Conservation (phyloP, 1,140 invertebrate genomes). For the Lepidostoma basale region DNA sequence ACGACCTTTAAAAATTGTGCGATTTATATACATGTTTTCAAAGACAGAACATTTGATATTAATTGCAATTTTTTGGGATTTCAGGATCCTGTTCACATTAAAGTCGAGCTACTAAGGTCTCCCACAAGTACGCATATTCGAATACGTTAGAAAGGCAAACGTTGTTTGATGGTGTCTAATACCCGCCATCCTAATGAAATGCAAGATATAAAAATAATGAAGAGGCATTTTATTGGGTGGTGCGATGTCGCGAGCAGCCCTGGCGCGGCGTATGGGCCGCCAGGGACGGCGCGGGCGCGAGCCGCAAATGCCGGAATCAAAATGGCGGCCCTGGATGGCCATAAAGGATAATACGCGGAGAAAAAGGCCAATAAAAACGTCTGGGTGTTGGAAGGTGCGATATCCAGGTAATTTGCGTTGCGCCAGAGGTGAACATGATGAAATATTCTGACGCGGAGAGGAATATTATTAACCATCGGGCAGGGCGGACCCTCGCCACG, state of each 20-base stretch:
- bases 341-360: constrained; percentile 26
- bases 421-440: not conserved
- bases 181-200: too few species aligned
- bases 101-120: too few species aligned
- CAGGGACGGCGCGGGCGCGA: not conserved
- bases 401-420: constrained; percentile 22
- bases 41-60: too few species aligned
- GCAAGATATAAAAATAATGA: too few species aligned
- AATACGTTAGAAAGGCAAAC: too few species aligned
- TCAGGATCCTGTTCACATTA: too few species aligned
- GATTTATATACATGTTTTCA: too few species aligned
- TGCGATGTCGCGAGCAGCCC: not conserved
- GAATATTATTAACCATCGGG: not conserved
- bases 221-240: not conserved
- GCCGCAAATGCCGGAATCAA: constrained; percentile 3
- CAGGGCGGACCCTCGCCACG: too few species aligned
- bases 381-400: constrained; percentile 1
- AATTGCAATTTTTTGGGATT: too few species aligned
- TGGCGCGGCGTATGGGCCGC: not conserved
- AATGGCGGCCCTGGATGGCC: not conserved
- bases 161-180: too few species aligned
- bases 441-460: not conserved
- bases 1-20: too few species aligned
- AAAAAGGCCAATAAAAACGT: constrained; percentile 29
- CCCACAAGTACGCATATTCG: too few species aligned